Evolutionary conservation across 2,888 invertebrate species (phyloP).

Genomic region (Cerastis leucographa): DNA sequence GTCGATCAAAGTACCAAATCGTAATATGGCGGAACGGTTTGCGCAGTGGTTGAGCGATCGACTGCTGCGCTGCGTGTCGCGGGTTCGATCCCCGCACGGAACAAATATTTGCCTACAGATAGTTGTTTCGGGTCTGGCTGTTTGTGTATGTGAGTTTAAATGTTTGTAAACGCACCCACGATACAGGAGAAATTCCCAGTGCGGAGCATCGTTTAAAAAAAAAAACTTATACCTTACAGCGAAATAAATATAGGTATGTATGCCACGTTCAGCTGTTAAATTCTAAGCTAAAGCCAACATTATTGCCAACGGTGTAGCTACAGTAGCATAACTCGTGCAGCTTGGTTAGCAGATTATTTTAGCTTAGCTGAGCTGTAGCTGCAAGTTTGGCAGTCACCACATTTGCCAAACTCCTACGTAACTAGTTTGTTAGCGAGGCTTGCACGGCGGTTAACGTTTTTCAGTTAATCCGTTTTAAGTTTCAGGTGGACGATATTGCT

Average conservation of each 20-base stretch:
- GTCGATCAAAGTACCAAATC: neutral
- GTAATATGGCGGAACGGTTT: too few relatives aligned
- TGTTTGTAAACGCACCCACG: too few relatives aligned
- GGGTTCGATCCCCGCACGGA: too few relatives aligned
- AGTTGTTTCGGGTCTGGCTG: too few relatives aligned
- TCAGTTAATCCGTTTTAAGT: constrained; percentile 30
- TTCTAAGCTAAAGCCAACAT: constrained; percentile 20
- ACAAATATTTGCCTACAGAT: too few relatives aligned
- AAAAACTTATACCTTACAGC: too few relatives aligned
- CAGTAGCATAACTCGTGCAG: constrained; percentile 45
- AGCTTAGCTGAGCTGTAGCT: constrained; percentile 51
- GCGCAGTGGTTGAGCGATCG: too few relatives aligned
- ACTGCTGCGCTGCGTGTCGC: too few relatives aligned
- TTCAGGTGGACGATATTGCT: constrained; percentile 10
- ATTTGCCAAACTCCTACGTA: constrained; percentile 50
- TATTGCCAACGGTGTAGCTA: constrained; percentile 32
- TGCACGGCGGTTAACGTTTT: constrained; percentile 32
- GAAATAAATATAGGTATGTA: constrained; percentile 7
- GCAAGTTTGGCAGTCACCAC: constrained; percentile 60
- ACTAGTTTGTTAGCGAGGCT: constrained; percentile 41
- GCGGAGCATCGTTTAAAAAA: too few relatives aligned
- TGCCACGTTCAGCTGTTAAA: constrained; percentile 19
- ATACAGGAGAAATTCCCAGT: too few relatives aligned
- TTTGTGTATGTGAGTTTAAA: too few relatives aligned
- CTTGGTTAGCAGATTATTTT: constrained; percentile 57